Conservation (phyloP, 2,113 vertebrate species). For the Coracopsis vasa region DNA sequence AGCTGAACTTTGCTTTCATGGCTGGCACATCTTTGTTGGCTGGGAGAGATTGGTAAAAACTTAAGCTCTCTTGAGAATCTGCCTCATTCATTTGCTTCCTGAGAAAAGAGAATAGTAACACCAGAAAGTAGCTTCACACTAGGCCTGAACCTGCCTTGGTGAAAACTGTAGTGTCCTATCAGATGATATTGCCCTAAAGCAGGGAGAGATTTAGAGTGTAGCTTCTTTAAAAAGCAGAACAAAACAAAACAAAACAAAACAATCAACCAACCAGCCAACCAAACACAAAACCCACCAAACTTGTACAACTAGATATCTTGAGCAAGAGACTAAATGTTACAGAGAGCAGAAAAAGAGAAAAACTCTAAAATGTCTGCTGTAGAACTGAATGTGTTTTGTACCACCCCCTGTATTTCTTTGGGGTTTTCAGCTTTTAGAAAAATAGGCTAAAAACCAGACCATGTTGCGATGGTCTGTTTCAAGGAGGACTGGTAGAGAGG, state of each 20-base stretch:
- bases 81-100: neutral
- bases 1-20: neutral
- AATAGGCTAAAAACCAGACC: neutral
- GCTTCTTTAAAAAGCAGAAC: neutral
- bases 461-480: accelerated
- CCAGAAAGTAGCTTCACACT: accelerated
- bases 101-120: neutral
- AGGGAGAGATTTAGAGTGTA: neutral
- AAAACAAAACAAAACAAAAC: neutral
- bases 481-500: neutral
- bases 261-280: neutral
- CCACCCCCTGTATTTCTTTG: neutral
- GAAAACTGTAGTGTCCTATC: accelerated
- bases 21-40: neutral
- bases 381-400: neutral
- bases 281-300: neutral
- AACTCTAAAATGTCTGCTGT: neutral
- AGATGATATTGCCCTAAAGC: neutral
- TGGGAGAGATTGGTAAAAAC: neutral
- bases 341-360: neutral
- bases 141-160: neutral
- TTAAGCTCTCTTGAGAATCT: neutral
- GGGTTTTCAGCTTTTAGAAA: neutral
- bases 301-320: neutral
- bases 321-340: neutral